Base-by-base conservation (phyloP, 2,113 vertebrate species). In the Silurus meridionalis region DNA sequence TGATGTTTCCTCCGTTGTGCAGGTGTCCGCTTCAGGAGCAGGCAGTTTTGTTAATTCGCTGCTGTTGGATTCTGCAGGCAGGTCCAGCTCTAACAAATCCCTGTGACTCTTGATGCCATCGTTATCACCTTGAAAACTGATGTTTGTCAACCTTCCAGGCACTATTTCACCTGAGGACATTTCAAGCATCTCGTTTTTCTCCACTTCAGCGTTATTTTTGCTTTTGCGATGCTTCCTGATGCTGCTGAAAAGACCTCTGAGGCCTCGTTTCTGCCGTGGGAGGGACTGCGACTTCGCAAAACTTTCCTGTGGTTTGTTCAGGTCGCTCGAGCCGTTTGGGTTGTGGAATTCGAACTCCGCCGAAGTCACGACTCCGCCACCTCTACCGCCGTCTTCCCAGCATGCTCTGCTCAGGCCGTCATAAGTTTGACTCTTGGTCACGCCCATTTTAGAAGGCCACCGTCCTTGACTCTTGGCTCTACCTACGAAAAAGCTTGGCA, bases 401-500 rank as follows among this genome's bases (percentile, higher is more conserved):
- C 87, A 87, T 4, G 93, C 92, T 0, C 96, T 93, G 80, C 95
- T 96, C 28, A 98, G 92, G 83, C 97, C 96, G 4, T 98, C 97
- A 0, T 98, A 96, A 0, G 97, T 99, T 93, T 96, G 97, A 88
- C 97, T 98, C 89, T 98, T 99, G 82, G 93, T 91, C n/a, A 99
- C 90, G 57, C 95, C 94, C 85, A 96, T 99, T 91, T 95, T 97
- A 3, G 95, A 93, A 4, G 91, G 91, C 77, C 88, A 94, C 88
- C 97, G 98, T 66, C 89, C 94, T 52, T 89, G 95, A 91, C 94
- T 93, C 95, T 97, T 98, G 91, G 89, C 95, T 82, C 95, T 95
- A 52, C 97, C 96, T 5, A 97, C 95, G 37, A 99, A 99, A 90
- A 99, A 98, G 88, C 95, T 97, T 1, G 98, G 98, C 84, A 99